Conservation (phyloP, 92 coral and sea anemone genomes). For the Micromussa lordhowensis region DNA sequence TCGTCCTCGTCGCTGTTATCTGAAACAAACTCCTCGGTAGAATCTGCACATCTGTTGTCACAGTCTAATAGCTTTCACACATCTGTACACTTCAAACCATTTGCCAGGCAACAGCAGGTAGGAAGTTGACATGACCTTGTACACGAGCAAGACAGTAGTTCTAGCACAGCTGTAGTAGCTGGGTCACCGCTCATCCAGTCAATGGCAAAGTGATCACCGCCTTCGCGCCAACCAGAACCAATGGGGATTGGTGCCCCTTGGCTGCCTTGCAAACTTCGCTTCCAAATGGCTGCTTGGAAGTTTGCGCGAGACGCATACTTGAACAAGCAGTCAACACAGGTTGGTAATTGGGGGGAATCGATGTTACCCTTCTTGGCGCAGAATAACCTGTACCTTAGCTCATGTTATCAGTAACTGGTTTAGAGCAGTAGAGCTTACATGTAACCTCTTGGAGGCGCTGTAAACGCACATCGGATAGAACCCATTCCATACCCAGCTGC, state of each 20-base stretch:
- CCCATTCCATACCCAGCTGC: conserved; percentile 49
- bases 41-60: no score
- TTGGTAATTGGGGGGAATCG: conserved; percentile 23
- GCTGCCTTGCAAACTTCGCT: conserved; percentile 29
- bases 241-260: conserved; percentile 48
- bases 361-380: conserved; percentile 34
- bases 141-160: conserved; percentile 49
- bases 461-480: conserved; percentile 37
- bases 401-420: conserved; percentile 40
- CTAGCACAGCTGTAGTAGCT: conserved; percentile 53
- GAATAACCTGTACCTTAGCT: conserved; percentile 46
- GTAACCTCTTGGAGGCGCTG: conserved; percentile 40
- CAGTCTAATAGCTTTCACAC: neutral
- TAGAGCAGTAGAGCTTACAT: conserved; percentile 46
- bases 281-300: conserved; percentile 66
- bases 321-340: conserved; percentile 16
- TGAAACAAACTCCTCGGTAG: no score
- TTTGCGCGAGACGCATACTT: conserved; percentile 47
- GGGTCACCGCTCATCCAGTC: conserved; percentile 69
- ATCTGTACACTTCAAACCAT: no score
- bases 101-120: no score
- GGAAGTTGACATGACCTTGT: no score
- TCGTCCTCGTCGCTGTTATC: no score
- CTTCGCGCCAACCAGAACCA: conserved; percentile 53
- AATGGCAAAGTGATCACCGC: conserved; percentile 21